phyloP scores from a whole-genome alignment of 2,888 invertebrate species.

The Drosophila birchii region DNA sequence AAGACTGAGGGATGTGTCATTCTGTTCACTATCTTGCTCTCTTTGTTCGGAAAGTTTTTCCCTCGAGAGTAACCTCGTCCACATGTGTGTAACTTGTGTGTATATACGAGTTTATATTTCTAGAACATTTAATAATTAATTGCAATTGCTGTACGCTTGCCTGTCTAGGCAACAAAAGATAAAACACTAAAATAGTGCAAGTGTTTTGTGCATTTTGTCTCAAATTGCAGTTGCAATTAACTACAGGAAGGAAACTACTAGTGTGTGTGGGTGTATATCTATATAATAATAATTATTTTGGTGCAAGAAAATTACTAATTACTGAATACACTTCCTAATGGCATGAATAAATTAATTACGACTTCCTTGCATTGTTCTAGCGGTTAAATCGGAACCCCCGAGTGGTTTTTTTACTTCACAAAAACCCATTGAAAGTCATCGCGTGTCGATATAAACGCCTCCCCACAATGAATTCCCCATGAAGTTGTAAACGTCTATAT shows the following conservation, averaged over 20 bases:
- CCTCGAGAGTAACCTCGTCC: background rate
- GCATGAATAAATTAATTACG: background rate
- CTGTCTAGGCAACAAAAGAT: constrained; percentile 26
- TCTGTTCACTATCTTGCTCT: background rate
- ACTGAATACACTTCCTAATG: constrained; percentile 19
- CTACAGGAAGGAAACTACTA: constrained; percentile 21
- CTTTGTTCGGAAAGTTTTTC: constrained; percentile 15
- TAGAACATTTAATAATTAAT: constrained; percentile 32
- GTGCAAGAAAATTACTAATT: constrained; percentile 26
- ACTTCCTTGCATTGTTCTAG: constrained; percentile 29
- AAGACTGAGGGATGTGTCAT: constrained; percentile 33
- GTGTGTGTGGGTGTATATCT: constrained; percentile 2
- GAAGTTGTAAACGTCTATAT: constrained; percentile 16
- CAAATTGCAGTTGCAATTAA: constrained; percentile 51
- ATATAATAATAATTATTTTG: constrained; percentile 62
- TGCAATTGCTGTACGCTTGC: constrained; percentile 27
- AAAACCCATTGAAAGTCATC: constrained; percentile 37
- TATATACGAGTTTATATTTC: constrained; percentile 22
- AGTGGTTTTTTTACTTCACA: background rate
- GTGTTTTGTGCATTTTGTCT: constrained; percentile 38
- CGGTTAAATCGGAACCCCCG: background rate
- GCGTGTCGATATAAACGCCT: constrained; percentile 53
- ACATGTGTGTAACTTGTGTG: constrained; percentile 5
- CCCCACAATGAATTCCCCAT: constrained; percentile 19
- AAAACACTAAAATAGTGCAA: constrained; percentile 33